A percentile compares a stretch with the other conserved stretches of the same genome.
These are phyloP conservation scores for Bolborhynchus lineola DNA, from an alignment of 2,113 vertebrate species.

Conservation along the genomic window DNA sequence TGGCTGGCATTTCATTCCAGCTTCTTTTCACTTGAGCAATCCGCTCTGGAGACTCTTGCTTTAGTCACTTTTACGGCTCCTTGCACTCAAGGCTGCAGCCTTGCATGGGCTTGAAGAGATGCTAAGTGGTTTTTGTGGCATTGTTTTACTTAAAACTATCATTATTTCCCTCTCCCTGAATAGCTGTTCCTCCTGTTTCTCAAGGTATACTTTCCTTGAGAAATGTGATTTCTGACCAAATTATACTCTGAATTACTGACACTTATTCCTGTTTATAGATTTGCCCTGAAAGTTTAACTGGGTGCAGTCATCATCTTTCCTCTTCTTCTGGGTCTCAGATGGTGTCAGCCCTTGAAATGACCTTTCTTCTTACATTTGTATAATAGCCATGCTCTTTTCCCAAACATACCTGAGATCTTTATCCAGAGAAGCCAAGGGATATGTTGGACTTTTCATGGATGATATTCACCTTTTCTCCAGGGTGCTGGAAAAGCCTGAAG, in stretches of 20 bases:
- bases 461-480: neutral
- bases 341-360: neutral
- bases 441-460: neutral
- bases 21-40: conserved; percentile 59
- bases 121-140: neutral
- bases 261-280: neutral
- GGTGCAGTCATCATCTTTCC: neutral
- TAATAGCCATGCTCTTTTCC: neutral
- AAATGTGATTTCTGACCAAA: neutral
- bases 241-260: neutral
- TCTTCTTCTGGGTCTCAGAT: neutral
- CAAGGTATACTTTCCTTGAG: neutral
- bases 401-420: neutral
- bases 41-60: neutral
- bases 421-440: neutral
- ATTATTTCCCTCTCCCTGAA: neutral
- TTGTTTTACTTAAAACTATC: neutral
- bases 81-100: neutral
- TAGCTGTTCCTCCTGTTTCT: neutral
- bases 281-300: neutral
- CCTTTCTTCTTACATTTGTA: neutral
- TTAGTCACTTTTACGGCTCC: neutral
- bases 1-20: conserved; percentile 42
- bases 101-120: neutral
- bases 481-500: neutral